These are phyloP conservation scores for Luehdorfia chinensis DNA, from an alignment of 1,140 invertebrate species.

Conservation along the genomic window DNA sequence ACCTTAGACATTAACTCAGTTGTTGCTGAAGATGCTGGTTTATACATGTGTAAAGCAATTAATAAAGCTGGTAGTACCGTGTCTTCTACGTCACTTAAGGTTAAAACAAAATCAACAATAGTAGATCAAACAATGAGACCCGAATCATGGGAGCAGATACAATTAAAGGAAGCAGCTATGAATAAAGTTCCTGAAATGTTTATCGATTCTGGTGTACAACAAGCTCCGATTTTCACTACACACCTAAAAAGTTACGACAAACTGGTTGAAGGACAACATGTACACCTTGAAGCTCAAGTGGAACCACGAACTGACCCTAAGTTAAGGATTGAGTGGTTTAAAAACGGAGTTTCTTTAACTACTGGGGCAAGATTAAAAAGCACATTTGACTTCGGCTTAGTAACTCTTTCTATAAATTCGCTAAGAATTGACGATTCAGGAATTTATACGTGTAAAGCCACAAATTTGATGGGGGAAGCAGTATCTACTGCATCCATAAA, in stretches of 20 bases:
- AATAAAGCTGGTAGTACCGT: constrained; percentile 94
- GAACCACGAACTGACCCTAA: constrained; percentile 98
- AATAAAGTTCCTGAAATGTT: constrained; percentile 91
- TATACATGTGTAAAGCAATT: constrained; percentile 95
- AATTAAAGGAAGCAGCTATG: constrained; percentile 92
- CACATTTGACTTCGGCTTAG: constrained; percentile 96
- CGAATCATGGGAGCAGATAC: constrained; percentile 93
- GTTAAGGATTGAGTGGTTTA: constrained; percentile 93
- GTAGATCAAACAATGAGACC: constrained; percentile 89
- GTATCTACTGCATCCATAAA: constrained; percentile 94
- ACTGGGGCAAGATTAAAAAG: constrained; percentile 91
- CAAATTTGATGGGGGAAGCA: constrained; percentile 92
- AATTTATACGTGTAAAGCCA: constrained; percentile 96
- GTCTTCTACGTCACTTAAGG: constrained; percentile 91
- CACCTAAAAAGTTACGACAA: constrained; percentile 93
- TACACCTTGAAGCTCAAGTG: constrained; percentile 95
- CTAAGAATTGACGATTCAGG: constrained; percentile 93
- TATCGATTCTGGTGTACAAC: constrained; percentile 87
- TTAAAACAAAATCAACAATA: constrained; percentile 89
- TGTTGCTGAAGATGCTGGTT: constrained; percentile 92
- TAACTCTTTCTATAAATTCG: constrained; percentile 92
- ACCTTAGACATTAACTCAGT: constrained; percentile 93
- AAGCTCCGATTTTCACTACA: constrained; percentile 93
- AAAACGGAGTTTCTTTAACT: constrained; percentile 91
- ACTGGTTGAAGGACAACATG: constrained; percentile 91